Base-by-base conservation (phyloP, 2,113 vertebrate species). In the Stigmatopora nigra region DNA sequence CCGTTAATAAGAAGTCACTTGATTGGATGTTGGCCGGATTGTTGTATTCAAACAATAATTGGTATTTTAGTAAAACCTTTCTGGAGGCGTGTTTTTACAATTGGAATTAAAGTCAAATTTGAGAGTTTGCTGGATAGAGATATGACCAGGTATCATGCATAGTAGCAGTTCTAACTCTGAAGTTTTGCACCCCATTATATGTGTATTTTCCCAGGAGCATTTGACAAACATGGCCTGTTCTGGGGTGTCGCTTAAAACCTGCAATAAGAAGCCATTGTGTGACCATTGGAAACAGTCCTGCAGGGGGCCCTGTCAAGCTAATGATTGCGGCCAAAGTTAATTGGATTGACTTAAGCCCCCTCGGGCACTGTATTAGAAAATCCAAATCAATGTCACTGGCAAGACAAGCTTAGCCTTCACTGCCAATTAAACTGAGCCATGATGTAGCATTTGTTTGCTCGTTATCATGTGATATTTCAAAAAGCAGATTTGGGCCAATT, bases 371-470 rank as follows among this genome's bases (percentile, higher is more conserved):
- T 79, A 80, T 87, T 83, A 84, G 81, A 87, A 86, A 89, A 81
- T 85, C 77, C 70, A 79, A 86, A 89, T 90, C 83, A 89, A 80
- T 87, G 81, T 86, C 77, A 81, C 60, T 70, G 64, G 75, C 82
- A 80, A 79, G 62, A 64, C 72, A 71, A 65, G 77, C 80, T 85
- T 78, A 72, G 74, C 80, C 80, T 86, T 88, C 84, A 76, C 79
- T 78, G 62, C 44, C 75, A 76, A 88, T 88, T 88, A 82, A 70
- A 80, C 78, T 84, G 77, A 67, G 67, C 19, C 65, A 67, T 68
- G 71, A 80, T 79, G 70, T 76, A 68, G 58, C 70, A 70, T 73
- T 78, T 59, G 74, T 66, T 80, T 52, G 25, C 22, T 70, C 22
- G 67, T 60, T 59, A 22, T 69, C 57, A 52, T 19, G 38, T 44